Percentiles rank a stretch among this genome's conserved stretches.
Evolutionary conservation across 2,888 invertebrate species (phyloP).

Genomic region (Empis stercorea): DNA sequence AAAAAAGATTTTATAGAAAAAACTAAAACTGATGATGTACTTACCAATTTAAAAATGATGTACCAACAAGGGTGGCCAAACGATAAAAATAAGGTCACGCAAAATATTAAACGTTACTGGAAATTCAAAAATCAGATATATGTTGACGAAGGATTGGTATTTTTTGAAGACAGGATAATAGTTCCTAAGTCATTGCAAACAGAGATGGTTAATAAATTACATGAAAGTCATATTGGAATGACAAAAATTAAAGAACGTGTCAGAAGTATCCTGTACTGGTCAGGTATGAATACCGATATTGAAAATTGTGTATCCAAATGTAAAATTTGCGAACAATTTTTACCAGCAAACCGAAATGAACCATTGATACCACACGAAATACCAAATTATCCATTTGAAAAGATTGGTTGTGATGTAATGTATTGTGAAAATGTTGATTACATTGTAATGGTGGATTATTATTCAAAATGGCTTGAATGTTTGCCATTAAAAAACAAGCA

Average conservation of each 20-base stretch:
- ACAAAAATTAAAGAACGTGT: background rate
- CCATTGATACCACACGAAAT: constrained; percentile 11
- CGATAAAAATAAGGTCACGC: constrained; percentile 8
- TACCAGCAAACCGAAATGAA: constrained; percentile 7
- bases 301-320: background rate
- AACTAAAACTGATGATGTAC: too few species aligned
- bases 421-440: constrained; percentile 9
- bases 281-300: background rate
- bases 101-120: background rate
- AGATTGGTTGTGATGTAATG: constrained; percentile 13
- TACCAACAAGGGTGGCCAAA: too few species aligned
- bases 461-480: constrained; percentile 14
- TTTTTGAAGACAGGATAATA: constrained; percentile 4
- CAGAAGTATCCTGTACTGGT: background rate
- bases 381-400: constrained; percentile 12
- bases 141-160: background rate
- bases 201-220: constrained; percentile 9
- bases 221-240: background rate
- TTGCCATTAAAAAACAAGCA: constrained; percentile 13
- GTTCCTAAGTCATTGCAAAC: constrained; percentile 4
- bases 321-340: background rate
- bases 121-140: background rate
- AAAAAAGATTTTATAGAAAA: constrained; percentile 5
- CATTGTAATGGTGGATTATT: constrained; percentile 11
- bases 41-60: too few species aligned